Conservation (phyloP, 2,113 vertebrate species). For the Menura novaehollandiae region DNA sequence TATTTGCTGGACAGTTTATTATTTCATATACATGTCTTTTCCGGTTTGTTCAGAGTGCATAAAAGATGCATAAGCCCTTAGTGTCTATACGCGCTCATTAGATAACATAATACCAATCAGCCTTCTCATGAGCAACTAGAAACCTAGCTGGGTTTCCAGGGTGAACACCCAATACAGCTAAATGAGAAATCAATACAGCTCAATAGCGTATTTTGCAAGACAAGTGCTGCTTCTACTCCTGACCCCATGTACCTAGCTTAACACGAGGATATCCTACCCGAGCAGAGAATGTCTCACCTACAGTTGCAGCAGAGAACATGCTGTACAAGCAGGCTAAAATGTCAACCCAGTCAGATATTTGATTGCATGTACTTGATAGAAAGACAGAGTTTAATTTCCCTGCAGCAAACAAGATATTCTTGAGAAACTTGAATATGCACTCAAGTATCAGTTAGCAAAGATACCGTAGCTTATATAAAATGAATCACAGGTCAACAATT, state of each 20-base stretch:
- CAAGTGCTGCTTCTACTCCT: not conserved
- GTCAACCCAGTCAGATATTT: not conserved
- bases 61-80: constrained; percentile 57
- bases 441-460: constrained; percentile 23
- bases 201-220: constrained; percentile 2
- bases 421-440: constrained; percentile 10
- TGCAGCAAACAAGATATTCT: constrained; percentile 19
- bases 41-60: constrained; percentile 36
- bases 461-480: constrained; percentile 31
- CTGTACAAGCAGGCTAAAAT: constrained; percentile 32
- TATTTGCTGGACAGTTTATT: constrained; percentile 20
- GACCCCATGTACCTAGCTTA: not conserved
- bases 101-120: constrained; percentile 56
- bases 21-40: constrained; percentile 39
- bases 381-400: constrained; percentile 51
- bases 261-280: not conserved
- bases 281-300: not conserved
- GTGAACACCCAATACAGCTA: constrained; percentile 26
- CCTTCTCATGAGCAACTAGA: constrained; percentile 40
- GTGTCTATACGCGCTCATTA: constrained; percentile 29
- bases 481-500: constrained; percentile 32
- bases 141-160: constrained; percentile 38
- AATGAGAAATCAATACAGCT: constrained; percentile 45
- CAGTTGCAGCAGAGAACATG: not conserved
- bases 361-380: constrained; percentile 19